A percentile compares a stretch with the other conserved stretches of the same genome.
These are phyloP conservation scores for Coptodon bakossiorum DNA, from an alignment of 2,113 vertebrate genomes.

Conservation along the genomic window DNA sequence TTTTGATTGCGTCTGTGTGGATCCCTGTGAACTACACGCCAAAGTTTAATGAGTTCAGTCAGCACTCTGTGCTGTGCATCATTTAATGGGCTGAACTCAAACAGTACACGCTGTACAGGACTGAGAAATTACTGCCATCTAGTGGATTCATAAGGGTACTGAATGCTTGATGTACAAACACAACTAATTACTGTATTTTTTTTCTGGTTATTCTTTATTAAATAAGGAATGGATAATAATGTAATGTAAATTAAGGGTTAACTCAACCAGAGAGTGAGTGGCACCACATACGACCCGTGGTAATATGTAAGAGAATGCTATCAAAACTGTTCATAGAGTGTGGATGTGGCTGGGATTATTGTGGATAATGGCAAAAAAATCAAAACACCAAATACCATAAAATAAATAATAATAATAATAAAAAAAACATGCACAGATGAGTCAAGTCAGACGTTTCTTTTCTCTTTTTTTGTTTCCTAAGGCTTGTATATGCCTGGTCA, in stretches of 20 bases:
- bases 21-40: not conserved
- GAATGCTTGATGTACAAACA: not conserved
- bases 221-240: not conserved
- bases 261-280: not conserved
- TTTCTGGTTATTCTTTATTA: not conserved
- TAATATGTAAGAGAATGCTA: not conserved
- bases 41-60: slow-evolving; percentile 32
- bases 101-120: not conserved
- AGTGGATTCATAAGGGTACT: not conserved
- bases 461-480: not conserved
- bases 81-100: not conserved
- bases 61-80: not conserved
- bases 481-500: not conserved
- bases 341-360: not conserved
- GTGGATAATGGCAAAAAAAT: not conserved
- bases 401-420: not conserved
- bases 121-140: slow-evolving; percentile 18
- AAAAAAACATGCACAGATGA: not conserved
- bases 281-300: not conserved
- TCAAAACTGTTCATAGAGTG: not conserved
- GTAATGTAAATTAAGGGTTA: not conserved
- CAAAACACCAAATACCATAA: not conserved
- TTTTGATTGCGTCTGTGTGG: not conserved
- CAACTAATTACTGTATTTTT: not conserved
- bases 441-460: not conserved